Conservation (phyloP, 2,888 invertebrate species). For the Andrena bucephala region DNA sequence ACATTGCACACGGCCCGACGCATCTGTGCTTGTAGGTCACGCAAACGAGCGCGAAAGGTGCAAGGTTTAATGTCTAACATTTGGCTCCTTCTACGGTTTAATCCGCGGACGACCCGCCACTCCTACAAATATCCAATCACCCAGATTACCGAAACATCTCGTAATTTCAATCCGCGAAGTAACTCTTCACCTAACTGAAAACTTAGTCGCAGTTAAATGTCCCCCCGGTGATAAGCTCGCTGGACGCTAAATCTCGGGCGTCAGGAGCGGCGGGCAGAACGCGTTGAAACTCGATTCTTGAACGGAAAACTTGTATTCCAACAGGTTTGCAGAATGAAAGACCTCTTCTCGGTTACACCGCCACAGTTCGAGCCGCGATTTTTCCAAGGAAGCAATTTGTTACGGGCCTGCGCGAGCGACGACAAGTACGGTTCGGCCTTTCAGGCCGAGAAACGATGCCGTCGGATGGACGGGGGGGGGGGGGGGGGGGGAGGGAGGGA, state of each 20-base stretch:
- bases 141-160: too few species aligned
- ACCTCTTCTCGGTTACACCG: slow-evolving; percentile 24
- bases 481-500: slow-evolving; percentile 13
- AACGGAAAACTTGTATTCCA: background rate
- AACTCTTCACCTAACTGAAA: too few species aligned
- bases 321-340: background rate
- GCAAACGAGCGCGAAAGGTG: slow-evolving; percentile 57
- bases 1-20: slow-evolving; percentile 54
- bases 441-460: slow-evolving; percentile 50
- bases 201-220: too few species aligned
- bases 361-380: slow-evolving; percentile 75
- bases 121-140: background rate
- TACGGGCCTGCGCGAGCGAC: slow-evolving; percentile 67
- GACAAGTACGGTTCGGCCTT: slow-evolving; percentile 64
- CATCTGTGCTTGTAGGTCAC: slow-evolving; percentile 67
- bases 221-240: background rate
- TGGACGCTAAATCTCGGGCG: background rate
- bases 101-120: background rate
- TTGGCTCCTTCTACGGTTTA: slow-evolving; percentile 31
- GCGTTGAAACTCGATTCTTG: background rate
- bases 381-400: slow-evolving; percentile 76
- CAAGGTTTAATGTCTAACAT: slow-evolving; percentile 60
- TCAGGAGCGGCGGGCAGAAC: background rate
- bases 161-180: too few species aligned
- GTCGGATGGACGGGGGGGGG: slow-evolving; percentile 43